phyloP scores from a whole-genome alignment of 2,113 vertebrate species.

The Odocoileus virginianus region DNA sequence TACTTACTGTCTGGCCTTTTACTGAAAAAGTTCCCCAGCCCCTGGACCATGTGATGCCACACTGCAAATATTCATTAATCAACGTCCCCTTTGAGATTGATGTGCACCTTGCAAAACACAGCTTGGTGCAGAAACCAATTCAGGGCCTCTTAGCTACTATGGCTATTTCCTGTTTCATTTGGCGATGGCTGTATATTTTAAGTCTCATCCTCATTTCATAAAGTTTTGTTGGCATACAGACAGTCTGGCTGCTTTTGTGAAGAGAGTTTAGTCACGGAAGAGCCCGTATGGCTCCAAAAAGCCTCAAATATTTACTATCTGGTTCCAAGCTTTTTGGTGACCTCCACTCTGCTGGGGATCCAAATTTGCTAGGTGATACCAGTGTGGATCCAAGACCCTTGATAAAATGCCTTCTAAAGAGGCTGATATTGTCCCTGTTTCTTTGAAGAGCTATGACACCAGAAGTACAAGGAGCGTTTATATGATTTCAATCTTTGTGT shows the following conservation, averaged over 20 bases:
- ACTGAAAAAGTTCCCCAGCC: not conserved
- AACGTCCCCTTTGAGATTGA: not conserved
- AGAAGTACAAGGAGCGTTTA: not conserved
- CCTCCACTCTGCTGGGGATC: not conserved
- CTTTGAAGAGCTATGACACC: not conserved
- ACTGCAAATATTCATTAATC: not conserved
- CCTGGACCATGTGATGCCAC: not conserved
- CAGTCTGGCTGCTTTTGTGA: not conserved
- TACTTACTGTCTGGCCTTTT: not conserved
- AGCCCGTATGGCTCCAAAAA: not conserved
- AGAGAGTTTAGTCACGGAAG: not conserved
- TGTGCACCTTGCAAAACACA: rapidly evolving
- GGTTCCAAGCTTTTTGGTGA: no score
- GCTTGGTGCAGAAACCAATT: not conserved
- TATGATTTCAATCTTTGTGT: not conserved
- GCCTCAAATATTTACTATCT: not conserved
- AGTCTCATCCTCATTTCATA: not conserved
- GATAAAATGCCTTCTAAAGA: not conserved
- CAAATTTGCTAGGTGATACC: not conserved
- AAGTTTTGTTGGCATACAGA: not conserved
- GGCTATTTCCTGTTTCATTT: not conserved
- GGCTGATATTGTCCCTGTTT: not conserved
- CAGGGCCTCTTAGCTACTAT: rapidly evolving
- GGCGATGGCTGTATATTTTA: rapidly evolving
- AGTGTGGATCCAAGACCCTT: not conserved